Base-by-base conservation (phyloP, 2,888 invertebrate species). In the Cephus pulcher region DNA sequence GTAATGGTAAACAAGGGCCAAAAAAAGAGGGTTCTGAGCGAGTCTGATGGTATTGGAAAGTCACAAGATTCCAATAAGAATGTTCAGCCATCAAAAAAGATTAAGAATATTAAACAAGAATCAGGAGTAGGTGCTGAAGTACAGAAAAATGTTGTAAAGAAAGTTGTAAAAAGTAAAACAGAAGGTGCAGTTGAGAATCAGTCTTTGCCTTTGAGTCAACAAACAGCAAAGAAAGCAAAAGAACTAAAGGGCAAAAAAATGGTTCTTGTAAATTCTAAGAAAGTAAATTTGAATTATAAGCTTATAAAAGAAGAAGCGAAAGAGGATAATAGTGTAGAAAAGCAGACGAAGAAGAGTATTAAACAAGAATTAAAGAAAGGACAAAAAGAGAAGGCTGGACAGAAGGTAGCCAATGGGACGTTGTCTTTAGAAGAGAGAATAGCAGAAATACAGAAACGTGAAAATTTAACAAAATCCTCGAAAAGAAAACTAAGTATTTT, bases 381-480 rank as follows among this genome's bases (percentile, higher is more conserved):
- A 37, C 77, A 80, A 12, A 79, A 76, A 34, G 69, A 79, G 33
- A 30, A 69, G 3, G 83, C 80, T 2, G 80, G 82, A 23, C 80
- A 78, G 69, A 79, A 79, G 69, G 30, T 78, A 12, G 74, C 78
- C 1, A 76, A 73, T 3, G n/a, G 76, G 0, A 11, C 35, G 77
- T 23, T 80, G 34, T 79, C 83, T 4, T 73, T 89, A 23, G 82
- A 84, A 71, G 4, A 76, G 11, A 85, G 78, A 79, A 86, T 90
- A 6, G 77, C 81, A 1, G 80, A 82, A 40, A 87, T 90, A 9
- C 34, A 80, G 56, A 82, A 73, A 4, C 82, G 87, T n/a, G 80
- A 69, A 34, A 78, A 75, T 0, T 15, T 88, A 4, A 78, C 87
- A 1, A 90, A 85, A 82, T 85, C 85, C 0, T 89, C 88, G 0